Evolutionary conservation across 2,113 vertebrate species (phyloP).

Genomic region (Megalops atlanticus): DNA sequence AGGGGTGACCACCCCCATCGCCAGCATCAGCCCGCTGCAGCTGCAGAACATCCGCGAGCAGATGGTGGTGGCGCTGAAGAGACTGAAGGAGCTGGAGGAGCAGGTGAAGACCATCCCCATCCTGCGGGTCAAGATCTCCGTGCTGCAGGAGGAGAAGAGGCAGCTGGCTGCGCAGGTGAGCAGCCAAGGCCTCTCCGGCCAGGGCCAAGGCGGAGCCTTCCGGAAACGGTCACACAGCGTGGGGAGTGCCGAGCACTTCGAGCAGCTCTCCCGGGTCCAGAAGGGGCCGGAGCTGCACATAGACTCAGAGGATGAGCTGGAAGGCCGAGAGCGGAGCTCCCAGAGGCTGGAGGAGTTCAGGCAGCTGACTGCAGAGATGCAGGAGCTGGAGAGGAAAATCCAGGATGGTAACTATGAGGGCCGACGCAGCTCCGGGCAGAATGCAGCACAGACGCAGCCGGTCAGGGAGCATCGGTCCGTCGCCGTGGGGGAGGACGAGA

Average conservation of each 20-base stretch:
- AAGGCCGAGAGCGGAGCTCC: constrained; percentile 63
- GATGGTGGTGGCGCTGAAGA: constrained; percentile 93
- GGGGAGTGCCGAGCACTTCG: constrained; percentile 72
- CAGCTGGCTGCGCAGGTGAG: constrained; percentile 82
- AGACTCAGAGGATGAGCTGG: constrained; percentile 69
- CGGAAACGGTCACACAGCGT: constrained; percentile 74
- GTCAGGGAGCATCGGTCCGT: constrained; percentile 62
- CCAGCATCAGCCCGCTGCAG: constrained; percentile 80
- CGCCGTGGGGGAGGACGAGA: constrained; percentile 70
- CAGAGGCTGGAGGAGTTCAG: constrained; percentile 79
- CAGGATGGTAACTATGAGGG: constrained; percentile 72
- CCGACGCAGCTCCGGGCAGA: constrained; percentile 37
- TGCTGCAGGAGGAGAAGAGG: constrained; percentile 92
- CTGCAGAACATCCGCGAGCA: constrained; percentile 93
- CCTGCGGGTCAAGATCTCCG: constrained; percentile 93
- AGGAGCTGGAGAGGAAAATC: constrained; percentile 81
- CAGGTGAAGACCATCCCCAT: constrained; percentile 94
- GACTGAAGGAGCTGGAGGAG: constrained; percentile 91
- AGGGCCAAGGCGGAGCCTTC: constrained; percentile 57
- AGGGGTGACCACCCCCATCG: constrained; percentile 81
- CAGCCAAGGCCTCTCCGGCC: constrained; percentile 66
- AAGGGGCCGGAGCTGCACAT: constrained; percentile 74
- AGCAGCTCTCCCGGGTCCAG: constrained; percentile 59
- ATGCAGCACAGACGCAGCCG: constrained; percentile 36
- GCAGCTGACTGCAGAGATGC: constrained; percentile 83